Conservation (phyloP, 2,113 vertebrate species). For the Paradoxurus hermaphroditus region DNA sequence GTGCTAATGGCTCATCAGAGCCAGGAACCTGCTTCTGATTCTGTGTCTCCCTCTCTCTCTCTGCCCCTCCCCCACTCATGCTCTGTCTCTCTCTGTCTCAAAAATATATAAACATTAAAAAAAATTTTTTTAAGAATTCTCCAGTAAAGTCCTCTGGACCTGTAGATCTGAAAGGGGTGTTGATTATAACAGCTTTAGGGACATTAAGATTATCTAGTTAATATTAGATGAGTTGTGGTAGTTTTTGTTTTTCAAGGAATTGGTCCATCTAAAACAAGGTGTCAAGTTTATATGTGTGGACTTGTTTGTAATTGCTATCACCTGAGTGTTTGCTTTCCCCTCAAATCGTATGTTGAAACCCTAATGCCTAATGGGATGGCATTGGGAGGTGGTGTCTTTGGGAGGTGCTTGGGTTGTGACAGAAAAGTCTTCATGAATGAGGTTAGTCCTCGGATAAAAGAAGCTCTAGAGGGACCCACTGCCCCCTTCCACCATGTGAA, state of each 20-base stretch:
- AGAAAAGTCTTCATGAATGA: not conserved
- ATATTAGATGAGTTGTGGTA: not conserved
- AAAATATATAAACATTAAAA: too few relatives aligned
- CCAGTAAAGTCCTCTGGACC: not conserved
- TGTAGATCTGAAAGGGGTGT: not conserved
- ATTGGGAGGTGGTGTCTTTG: not conserved
- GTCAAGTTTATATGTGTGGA: not conserved
- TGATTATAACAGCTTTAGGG: not conserved
- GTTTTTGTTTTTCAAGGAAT: not conserved
- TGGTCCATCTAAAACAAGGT: not conserved
- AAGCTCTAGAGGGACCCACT: not conserved
- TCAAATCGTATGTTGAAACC: not conserved
- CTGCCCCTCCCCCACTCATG: too few relatives aligned
- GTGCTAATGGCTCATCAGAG: too few relatives aligned
- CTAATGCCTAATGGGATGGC: not conserved
- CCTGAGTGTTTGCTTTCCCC: not conserved
- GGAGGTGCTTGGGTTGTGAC: not conserved
- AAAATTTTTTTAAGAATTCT: too few relatives aligned
- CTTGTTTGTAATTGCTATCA: not conserved
- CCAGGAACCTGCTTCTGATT: too few relatives aligned
- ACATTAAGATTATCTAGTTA: not conserved
- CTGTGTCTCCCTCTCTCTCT: too few relatives aligned
- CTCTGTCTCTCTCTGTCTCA: too few relatives aligned
- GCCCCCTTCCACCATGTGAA: not conserved
- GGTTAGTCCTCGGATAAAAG: not conserved